A percentile compares a stretch with the other conserved stretches of the same genome.
phyloP scores from a whole-genome alignment of 2,113 vertebrate genomes.

The Periophthalmodon schlosseri region DNA sequence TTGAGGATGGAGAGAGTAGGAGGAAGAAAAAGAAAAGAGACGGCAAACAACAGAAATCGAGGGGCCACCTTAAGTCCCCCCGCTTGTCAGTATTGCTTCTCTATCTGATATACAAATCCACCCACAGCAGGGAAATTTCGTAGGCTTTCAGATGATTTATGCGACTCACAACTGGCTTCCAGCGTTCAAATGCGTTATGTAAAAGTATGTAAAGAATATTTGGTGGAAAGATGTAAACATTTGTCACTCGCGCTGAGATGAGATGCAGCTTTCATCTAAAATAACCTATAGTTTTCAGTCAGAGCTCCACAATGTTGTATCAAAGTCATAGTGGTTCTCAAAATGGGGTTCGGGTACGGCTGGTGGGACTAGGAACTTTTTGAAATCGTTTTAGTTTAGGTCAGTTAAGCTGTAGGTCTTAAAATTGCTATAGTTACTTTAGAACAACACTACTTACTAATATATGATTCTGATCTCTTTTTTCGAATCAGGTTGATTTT shows the following conservation, averaged over 20 bases:
- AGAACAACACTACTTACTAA: no score
- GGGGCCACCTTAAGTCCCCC: slow-evolving; percentile 53
- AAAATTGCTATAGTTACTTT: no score
- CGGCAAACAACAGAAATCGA: slow-evolving; percentile 66
- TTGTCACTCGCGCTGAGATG: not conserved
- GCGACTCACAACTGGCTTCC: slow-evolving; percentile 5
- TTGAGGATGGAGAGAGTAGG: slow-evolving; percentile 64
- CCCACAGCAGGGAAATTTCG: slow-evolving; percentile 43
- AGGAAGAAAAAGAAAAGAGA: slow-evolving; percentile 54
- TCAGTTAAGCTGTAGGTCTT: no score
- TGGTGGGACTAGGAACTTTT: not conserved
- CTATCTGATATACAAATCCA: slow-evolving; percentile 57
- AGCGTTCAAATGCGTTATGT: not conserved
- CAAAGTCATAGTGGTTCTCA: not conserved
- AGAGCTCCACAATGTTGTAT: not conserved
- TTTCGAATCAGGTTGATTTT: no score
- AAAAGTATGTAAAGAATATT: slow-evolving; percentile 1
- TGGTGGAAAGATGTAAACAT: slow-evolving; percentile 1
- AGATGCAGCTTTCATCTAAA: slow-evolving; percentile 1
- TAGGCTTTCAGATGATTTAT: slow-evolving; percentile 39
- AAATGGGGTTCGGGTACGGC: not conserved
- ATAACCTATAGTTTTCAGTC: not conserved
- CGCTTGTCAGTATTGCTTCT: slow-evolving; percentile 55
- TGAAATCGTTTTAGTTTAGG: no score
- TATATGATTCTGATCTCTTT: no score